Conservation (phyloP, 2,113 vertebrate species). For the Halichoeres trimaculatus region DNA sequence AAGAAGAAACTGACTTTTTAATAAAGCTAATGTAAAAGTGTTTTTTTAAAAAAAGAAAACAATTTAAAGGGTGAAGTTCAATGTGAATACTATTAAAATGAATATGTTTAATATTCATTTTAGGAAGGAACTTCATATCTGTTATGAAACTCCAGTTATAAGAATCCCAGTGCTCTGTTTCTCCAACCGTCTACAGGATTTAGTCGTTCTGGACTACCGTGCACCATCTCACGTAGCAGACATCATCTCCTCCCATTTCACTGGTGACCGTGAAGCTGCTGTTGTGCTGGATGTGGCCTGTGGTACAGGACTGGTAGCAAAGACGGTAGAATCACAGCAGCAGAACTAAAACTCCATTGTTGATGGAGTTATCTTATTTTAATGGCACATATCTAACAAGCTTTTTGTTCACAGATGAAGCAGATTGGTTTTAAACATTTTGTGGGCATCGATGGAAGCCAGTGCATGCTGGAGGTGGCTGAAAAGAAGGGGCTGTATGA, state of each 20-base stretch:
- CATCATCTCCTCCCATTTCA: slow-evolving; percentile 80
- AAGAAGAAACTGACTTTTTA: too few species aligned
- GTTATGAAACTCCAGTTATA: too few species aligned
- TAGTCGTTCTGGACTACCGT: slow-evolving; percentile 83
- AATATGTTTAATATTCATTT: too few species aligned
- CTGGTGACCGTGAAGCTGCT: slow-evolving; percentile 56
- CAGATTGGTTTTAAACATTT: slow-evolving; percentile 84
- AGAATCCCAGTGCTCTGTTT: background rate
- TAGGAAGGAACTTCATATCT: too few species aligned
- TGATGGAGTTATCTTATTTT: background rate
- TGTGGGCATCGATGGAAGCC: slow-evolving; percentile 89
- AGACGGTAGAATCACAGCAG: slow-evolving; percentile 77
- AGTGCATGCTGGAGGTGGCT: slow-evolving; percentile 86
- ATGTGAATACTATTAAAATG: too few species aligned
- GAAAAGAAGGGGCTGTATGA: slow-evolving; percentile 82
- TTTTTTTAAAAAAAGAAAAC: too few species aligned
- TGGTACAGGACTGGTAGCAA: slow-evolving; percentile 89
- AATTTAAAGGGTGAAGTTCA: too few species aligned
- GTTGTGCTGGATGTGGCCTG: slow-evolving; percentile 90
- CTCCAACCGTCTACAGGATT: slow-evolving; percentile 78
- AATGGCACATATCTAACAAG: background rate
- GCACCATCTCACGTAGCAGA: slow-evolving; percentile 86
- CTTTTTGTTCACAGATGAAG: slow-evolving; percentile 80
- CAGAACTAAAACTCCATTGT: background rate
- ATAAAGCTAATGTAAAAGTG: too few species aligned